A percentile compares a stretch with the other conserved stretches of the same genome.
Conservation (phyloP, 2,797 vertebrate genomes). For the Glyptemys insculpta region DNA sequence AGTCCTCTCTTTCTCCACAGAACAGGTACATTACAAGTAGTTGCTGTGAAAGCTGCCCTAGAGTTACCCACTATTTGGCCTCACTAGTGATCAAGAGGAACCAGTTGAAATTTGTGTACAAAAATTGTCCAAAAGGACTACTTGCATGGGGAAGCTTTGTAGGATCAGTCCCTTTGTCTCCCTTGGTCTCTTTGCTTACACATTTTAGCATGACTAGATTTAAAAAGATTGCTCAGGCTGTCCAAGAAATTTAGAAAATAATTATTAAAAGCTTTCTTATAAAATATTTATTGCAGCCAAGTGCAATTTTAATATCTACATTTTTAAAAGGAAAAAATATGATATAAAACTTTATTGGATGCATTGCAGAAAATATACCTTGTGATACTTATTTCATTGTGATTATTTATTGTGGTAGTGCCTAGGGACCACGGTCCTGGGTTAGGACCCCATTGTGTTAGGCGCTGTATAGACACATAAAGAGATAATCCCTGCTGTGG, state of each 20-base stretch:
- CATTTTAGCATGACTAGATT: not conserved
- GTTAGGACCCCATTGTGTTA: not conserved
- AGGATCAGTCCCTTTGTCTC: not conserved
- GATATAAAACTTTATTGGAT: not conserved
- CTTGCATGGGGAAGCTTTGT: not conserved
- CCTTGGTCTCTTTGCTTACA: not conserved
- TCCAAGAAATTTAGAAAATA: not conserved
- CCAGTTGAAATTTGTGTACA: not conserved
- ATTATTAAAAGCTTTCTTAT: not conserved
- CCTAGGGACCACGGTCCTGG: not conserved
- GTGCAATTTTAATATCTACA: not conserved
- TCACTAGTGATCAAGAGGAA: not conserved
- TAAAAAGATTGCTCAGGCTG: not conserved
- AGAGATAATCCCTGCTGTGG: conserved; percentile 10
- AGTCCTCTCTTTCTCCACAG: not conserved
- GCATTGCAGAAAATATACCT: not conserved
- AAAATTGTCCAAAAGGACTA: not conserved
- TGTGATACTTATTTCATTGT: not conserved
- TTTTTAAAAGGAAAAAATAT: not conserved
- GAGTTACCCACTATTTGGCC: not conserved
- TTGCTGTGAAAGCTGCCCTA: not conserved
- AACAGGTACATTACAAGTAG: not conserved
- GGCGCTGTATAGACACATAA: not conserved
- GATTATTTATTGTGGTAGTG: not conserved
- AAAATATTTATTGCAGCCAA: not conserved